phyloP scores from a whole-genome alignment of 1,140 invertebrate species.

The Drosophila kepulauana region DNA sequence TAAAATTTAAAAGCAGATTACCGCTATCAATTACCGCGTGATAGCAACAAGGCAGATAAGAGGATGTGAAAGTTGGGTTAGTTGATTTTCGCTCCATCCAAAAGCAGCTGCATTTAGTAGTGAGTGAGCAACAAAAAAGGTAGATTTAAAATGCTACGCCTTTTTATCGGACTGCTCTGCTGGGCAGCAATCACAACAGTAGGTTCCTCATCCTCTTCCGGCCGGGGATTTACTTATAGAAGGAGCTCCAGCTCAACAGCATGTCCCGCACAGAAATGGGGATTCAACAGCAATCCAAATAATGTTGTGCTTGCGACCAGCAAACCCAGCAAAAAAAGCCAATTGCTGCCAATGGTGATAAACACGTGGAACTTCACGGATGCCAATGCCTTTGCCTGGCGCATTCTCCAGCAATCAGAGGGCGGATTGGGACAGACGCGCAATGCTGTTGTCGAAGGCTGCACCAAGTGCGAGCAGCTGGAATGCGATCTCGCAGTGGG shows the following conservation, averaged over 20 bases:
- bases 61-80: constrained; percentile 36
- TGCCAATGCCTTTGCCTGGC: constrained; percentile 75
- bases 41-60: constrained; percentile 49
- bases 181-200: background rate
- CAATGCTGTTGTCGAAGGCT: constrained; percentile 92
- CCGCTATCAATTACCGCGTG: no score
- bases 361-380: constrained; percentile 80
- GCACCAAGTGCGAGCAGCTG: constrained; percentile 92
- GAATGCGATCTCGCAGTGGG: constrained; percentile 98
- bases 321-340: background rate
- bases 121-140: background rate
- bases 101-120: constrained; percentile 32
- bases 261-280: background rate
- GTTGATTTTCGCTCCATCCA: constrained; percentile 34
- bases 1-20: no score
- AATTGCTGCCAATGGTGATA: constrained; percentile 74
- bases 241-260: background rate
- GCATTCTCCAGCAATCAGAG: constrained; percentile 53
- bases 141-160: constrained; percentile 16
- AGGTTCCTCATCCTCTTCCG: background rate
- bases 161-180: constrained; percentile 15
- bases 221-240: background rate
- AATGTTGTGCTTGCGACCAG: background rate
- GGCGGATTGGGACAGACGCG: constrained; percentile 62
- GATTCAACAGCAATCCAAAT: background rate